Evolutionary conservation across 2,797 vertebrate genomes (phyloP).

Genomic region (Lacerta agilis): DNA sequence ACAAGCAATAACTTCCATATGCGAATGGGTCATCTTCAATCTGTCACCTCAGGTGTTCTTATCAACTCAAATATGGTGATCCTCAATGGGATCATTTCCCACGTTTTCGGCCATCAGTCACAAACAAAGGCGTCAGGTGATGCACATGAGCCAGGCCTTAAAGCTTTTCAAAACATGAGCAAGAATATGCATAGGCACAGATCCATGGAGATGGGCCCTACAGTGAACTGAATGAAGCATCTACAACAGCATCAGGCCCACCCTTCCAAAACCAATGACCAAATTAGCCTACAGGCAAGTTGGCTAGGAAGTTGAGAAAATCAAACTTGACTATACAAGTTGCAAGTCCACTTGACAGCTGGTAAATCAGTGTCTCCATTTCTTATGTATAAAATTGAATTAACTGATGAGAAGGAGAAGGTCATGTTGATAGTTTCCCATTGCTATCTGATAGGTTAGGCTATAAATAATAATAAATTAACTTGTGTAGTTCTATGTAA

Average conservation of each 20-base stretch:
- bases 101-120: background rate
- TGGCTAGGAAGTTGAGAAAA: background rate
- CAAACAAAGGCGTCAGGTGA: no score
- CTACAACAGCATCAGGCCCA: background rate
- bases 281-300: background rate
- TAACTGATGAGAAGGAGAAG: background rate
- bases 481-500: constrained; percentile 35
- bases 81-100: background rate
- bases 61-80: background rate
- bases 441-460: background rate
- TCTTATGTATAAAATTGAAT: background rate
- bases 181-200: background rate
- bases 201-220: background rate
- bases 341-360: background rate
- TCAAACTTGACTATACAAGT: background rate
- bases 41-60: background rate
- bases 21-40: background rate
- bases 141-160: no score
- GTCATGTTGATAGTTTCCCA: background rate
- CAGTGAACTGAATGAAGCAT: background rate
- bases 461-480: constrained; percentile 1
- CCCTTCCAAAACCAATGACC: no score
- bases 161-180: background rate
- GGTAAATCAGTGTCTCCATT: background rate
- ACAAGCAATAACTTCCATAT: background rate